Conservation (phyloP, 2,888 invertebrate genomes). For the Caenorhabditis drosophilae region DNA sequence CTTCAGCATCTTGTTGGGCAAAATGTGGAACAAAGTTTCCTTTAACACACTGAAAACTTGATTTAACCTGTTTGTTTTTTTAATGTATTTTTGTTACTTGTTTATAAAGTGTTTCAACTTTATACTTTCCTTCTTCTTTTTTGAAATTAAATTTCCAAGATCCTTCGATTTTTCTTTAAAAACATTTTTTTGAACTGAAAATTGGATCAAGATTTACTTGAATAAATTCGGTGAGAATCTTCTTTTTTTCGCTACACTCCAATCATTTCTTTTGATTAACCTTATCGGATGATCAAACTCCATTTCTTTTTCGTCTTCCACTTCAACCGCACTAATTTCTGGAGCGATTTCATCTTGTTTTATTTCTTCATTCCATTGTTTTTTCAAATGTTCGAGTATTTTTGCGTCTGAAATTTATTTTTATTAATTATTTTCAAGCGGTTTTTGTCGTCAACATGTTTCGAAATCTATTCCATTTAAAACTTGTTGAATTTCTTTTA, state of each 20-base stretch:
- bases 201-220: background rate
- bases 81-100: no score
- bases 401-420: background rate
- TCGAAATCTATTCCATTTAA: conserved; percentile 18
- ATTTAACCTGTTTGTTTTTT: no score
- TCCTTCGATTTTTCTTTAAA: no score
- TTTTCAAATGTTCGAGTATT: background rate
- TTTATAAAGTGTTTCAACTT: no score
- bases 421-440: background rate
- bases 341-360: background rate
- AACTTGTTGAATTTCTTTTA: conserved; percentile 1
- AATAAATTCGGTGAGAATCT: conserved; percentile 5
- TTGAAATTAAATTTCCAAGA: no score
- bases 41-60: no score
- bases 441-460: conserved; percentile 3
- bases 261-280: conserved; percentile 11
- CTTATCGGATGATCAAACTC: conserved; percentile 2
- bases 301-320: background rate
- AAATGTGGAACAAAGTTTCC: no score
- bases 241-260: conserved; percentile 22
- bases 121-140: no score
- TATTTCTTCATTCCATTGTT: background rate
- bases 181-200: no score
- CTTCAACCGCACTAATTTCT: background rate
- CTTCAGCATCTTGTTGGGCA: no score